phyloP scores from a whole-genome alignment of 2,888 invertebrate species.

The Carterocephalus palaemon region DNA sequence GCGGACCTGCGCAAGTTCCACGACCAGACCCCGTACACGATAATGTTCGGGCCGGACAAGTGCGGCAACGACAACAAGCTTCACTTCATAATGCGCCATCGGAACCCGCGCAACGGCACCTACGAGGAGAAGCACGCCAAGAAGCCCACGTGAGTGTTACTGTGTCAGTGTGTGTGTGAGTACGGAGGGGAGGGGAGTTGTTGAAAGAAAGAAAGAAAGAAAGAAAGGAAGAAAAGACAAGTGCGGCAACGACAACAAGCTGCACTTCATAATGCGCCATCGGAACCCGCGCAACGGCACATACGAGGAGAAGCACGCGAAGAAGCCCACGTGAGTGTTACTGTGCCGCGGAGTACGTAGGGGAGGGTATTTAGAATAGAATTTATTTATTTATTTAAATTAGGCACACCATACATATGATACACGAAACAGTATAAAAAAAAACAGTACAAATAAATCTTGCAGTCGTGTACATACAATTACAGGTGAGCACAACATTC shows the following conservation, averaged over 20 bases:
- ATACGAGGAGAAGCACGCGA: conserved; percentile 96
- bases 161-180: too few relatives aligned
- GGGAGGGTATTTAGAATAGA: too few relatives aligned
- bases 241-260: conserved; percentile 97
- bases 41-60: conserved; percentile 99
- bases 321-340: conserved; percentile 85
- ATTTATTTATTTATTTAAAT: too few relatives aligned
- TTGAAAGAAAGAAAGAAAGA: too few relatives aligned
- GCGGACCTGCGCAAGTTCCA: conserved; percentile 88
- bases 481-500: too few relatives aligned
- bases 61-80: conserved; percentile 98
- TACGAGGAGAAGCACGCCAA: conserved; percentile 97
- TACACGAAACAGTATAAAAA: too few relatives aligned
- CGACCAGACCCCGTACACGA: conserved; percentile 98
- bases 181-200: too few relatives aligned
- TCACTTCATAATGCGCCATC: conserved; percentile 95
- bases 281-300: conserved; percentile 94
- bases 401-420: too few relatives aligned
- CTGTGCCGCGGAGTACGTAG: too few relatives aligned
- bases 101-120: conserved; percentile 94
- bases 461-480: too few relatives aligned
- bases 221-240: too few relatives aligned
- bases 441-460: too few relatives aligned
- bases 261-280: conserved; percentile 96
- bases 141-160: conserved; percentile 84